phyloP scores from a whole-genome alignment of 2,113 vertebrate genomes.

The Python bivittatus region DNA sequence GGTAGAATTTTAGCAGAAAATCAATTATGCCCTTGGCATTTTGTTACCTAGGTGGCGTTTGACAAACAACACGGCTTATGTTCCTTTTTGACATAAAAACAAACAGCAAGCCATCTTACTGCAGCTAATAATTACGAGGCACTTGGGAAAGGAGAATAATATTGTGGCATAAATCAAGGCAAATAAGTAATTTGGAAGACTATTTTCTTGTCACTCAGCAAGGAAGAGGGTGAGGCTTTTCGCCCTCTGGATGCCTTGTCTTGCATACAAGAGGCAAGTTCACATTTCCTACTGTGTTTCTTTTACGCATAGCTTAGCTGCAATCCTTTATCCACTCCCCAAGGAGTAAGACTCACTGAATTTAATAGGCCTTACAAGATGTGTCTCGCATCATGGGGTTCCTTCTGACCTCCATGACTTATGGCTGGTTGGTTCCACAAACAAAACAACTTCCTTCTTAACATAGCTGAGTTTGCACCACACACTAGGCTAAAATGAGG shows the following conservation, averaged over 20 bases:
- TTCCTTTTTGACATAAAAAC: conserved; percentile 11
- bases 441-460: not conserved
- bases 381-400: not conserved
- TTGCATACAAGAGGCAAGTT: not conserved
- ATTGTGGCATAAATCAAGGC: not conserved
- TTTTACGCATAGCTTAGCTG: not conserved
- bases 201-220: not conserved
- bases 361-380: not conserved
- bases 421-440: not conserved
- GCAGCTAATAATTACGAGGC: not conserved
- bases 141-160: conserved; percentile 13
- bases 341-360: not conserved
- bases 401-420: not conserved
- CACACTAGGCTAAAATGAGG: not conserved
- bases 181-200: not conserved
- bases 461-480: not conserved
- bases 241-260: not conserved
- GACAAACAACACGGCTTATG: conserved; percentile 26
- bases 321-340: not conserved
- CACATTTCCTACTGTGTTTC: not conserved
- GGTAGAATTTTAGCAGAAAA: not conserved
- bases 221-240: not conserved
- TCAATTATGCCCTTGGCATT: conserved; percentile 28
- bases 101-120: conserved; percentile 13
- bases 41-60: conserved; percentile 26